Evolutionary conservation across 1,140 invertebrate genomes (phyloP).

Genomic region (Saccostrea echinata): DNA sequence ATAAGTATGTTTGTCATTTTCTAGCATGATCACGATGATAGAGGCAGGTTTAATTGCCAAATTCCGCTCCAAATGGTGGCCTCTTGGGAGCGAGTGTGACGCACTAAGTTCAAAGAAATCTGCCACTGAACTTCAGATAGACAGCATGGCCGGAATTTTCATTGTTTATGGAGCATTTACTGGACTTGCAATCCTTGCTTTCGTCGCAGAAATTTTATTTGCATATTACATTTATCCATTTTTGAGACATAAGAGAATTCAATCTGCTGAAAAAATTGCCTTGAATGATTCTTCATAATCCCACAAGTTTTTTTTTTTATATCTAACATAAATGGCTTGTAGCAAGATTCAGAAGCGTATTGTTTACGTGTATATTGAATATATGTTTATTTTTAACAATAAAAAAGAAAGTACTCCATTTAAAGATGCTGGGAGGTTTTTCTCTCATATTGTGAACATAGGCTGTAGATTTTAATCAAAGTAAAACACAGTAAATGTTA

Average conservation of each 20-base stretch:
- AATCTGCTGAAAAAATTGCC: background rate
- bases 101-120: slow-evolving; percentile 48
- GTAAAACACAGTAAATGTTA: too few species aligned
- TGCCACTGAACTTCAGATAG: slow-evolving; percentile 60
- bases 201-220: slow-evolving; percentile 28
- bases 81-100: slow-evolving; percentile 55
- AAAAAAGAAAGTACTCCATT: too few species aligned
- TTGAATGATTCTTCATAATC: background rate
- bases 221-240: background rate
- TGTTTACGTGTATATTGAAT: too few species aligned
- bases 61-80: slow-evolving; percentile 68
- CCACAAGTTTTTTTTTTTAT: too few species aligned
- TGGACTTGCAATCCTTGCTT: slow-evolving; percentile 53
- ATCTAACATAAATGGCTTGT: too few species aligned
- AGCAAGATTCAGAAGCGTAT: too few species aligned
- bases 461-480: too few species aligned
- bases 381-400: too few species aligned
- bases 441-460: too few species aligned
- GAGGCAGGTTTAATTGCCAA: slow-evolving; percentile 70
- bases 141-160: slow-evolving; percentile 66
- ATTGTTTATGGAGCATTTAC: slow-evolving; percentile 61
- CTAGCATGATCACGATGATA: slow-evolving; percentile 71
- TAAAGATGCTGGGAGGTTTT: too few species aligned
- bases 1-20: background rate
- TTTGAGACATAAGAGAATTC: background rate